Evolutionary conservation across 2,797 vertebrate species (phyloP).

Genomic region (Peromyscus aztecus): DNA sequence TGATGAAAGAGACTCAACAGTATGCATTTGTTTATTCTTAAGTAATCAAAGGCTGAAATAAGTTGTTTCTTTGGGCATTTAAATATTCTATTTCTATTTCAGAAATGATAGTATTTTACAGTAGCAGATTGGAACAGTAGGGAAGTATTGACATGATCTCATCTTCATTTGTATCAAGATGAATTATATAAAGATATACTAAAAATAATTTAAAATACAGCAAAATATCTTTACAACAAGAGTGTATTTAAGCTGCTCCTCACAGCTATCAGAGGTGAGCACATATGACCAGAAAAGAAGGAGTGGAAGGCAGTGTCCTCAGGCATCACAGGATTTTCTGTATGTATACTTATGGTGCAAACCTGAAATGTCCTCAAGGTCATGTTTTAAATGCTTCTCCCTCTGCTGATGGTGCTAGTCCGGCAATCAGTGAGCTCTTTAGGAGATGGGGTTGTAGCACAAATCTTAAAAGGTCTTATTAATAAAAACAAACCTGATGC

Average conservation of each 20-base stretch:
- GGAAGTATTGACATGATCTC: neutral
- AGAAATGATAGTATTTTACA: neutral
- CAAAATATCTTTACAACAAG: neutral
- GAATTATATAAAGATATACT: neutral
- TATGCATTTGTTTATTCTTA: conserved; percentile 28
- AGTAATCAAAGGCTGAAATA: conserved; percentile 4
- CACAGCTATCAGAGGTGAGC: neutral
- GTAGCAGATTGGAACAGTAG: neutral
- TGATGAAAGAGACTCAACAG: neutral
- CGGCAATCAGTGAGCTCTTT: neutral
- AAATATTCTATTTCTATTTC: conserved; percentile 37
- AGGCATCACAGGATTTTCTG: neutral
- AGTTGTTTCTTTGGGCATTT: neutral
- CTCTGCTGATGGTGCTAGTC: neutral
- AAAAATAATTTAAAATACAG: neutral
- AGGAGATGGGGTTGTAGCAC: neutral
- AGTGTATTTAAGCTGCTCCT: neutral
- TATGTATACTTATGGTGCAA: neutral
- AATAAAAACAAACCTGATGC: too few relatives aligned
- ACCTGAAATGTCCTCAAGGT: neutral
- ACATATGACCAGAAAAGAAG: neutral
- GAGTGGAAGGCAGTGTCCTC: neutral
- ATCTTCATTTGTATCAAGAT: conserved; percentile 14
- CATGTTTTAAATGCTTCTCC: neutral
- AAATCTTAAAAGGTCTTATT: too few relatives aligned